Evolutionary conservation across 2,888 invertebrate genomes (phyloP).

Genomic region (Cepaea hortensis): DNA sequence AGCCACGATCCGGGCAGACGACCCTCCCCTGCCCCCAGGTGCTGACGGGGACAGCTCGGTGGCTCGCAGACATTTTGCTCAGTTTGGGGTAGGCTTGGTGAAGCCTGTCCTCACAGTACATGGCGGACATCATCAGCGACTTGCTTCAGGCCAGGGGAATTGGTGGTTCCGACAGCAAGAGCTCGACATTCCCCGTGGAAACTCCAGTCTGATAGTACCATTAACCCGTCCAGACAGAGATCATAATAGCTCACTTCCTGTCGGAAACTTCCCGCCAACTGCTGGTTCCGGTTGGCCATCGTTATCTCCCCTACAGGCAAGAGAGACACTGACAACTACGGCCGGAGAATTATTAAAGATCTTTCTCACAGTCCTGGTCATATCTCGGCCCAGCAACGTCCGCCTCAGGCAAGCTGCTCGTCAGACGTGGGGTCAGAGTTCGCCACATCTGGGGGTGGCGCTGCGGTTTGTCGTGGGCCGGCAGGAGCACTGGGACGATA

Average conservation of each 20-base stretch:
- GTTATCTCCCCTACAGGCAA: not conserved
- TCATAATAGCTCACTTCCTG: not conserved
- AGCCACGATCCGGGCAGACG: not conserved
- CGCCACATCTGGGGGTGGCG: conserved; percentile 29
- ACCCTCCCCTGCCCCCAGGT: no score
- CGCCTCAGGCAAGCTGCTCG: conserved; percentile 54
- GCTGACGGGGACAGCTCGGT: no score
- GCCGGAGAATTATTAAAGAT: not conserved
- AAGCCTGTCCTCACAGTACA: not conserved
- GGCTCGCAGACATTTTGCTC: conserved; percentile 14
- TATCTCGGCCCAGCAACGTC: conserved; percentile 53
- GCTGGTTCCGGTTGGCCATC: no score
- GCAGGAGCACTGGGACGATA: conserved; percentile 50
- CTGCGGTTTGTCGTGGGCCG: conserved; percentile 54
- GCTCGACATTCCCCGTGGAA: not conserved
- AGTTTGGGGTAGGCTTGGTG: conserved; percentile 6
- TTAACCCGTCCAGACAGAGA: not conserved
- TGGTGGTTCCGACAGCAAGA: no score
- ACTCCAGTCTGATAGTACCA: no score
- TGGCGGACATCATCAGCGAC: not conserved
- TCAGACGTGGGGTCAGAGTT: conserved; percentile 52
- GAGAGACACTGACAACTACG: no score
- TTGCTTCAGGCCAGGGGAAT: no score
- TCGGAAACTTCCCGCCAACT: no score
- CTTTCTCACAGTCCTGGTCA: conserved; percentile 51